Conservation (phyloP, 2,888 invertebrate species). For the Lasioglossum pauxillum region DNA sequence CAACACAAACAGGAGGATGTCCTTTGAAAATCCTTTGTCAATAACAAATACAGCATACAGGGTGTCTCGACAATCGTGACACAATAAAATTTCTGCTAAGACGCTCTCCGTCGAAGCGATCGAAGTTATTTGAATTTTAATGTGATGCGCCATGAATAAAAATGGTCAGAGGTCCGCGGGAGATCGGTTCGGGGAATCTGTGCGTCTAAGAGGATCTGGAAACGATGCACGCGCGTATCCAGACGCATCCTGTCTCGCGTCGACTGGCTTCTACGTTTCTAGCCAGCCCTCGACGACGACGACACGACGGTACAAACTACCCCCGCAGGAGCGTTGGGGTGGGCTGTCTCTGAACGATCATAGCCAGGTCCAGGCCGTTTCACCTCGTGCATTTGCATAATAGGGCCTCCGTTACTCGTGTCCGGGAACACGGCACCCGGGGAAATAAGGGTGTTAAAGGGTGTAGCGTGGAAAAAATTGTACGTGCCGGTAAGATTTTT, state of each 20-base stretch:
- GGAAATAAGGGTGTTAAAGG: slow-evolving; percentile 77
- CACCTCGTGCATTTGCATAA: slow-evolving; percentile 79
- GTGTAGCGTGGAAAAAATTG: slow-evolving; percentile 70
- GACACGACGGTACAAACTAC: slow-evolving; percentile 62
- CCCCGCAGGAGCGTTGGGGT: slow-evolving; percentile 59
- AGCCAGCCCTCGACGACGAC: slow-evolving; percentile 28
- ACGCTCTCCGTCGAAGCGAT: background rate
- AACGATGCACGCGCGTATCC: slow-evolving; percentile 50
- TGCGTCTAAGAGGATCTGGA: background rate
- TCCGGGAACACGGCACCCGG: slow-evolving; percentile 73
- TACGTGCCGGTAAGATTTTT: slow-evolving; percentile 65
- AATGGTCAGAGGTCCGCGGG: background rate
- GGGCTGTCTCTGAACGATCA: slow-evolving; percentile 76
- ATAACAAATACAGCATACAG: background rate
- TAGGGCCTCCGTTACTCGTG: slow-evolving; percentile 70
- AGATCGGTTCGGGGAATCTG: background rate
- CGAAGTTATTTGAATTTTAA: background rate
- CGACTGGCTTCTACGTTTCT: slow-evolving; percentile 26
- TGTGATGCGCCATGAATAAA: background rate
- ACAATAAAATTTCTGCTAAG: background rate
- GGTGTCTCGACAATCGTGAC: background rate
- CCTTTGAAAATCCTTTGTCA: background rate
- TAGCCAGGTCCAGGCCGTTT: slow-evolving; percentile 76
- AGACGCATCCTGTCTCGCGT: slow-evolving; percentile 42
- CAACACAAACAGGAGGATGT: background rate